phyloP scores from a whole-genome alignment of 2,888 invertebrate species.

The Tachystola acroxantha region DNA sequence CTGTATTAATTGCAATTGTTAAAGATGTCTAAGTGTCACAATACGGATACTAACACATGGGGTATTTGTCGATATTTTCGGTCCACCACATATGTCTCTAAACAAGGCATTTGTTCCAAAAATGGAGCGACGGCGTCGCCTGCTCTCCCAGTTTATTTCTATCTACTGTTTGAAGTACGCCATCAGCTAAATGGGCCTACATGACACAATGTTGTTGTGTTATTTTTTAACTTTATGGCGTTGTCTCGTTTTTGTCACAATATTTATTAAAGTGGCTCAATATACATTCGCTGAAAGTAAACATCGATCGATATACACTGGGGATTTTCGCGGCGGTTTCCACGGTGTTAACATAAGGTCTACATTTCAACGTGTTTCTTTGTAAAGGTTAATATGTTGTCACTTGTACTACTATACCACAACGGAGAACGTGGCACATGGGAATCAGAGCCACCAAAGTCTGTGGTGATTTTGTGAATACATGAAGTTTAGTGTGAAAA shows the following conservation, averaged over 20 bases:
- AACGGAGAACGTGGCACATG: no score
- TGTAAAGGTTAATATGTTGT: no score
- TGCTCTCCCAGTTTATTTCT: constrained; percentile 42
- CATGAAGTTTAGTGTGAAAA: background rate
- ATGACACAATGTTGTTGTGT: constrained; percentile 36
- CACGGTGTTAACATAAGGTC: no score
- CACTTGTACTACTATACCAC: no score
- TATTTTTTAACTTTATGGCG: constrained; percentile 31
- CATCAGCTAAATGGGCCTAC: constrained; percentile 42
- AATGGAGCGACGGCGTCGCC: constrained; percentile 27
- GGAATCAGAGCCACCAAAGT: no score
- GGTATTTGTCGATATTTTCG: constrained; percentile 32
- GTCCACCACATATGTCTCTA: constrained; percentile 25
- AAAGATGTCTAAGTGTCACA: constrained; percentile 28
- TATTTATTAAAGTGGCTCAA: background rate
- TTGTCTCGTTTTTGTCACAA: constrained; percentile 19
- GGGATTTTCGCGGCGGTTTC: no score
- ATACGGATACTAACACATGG: constrained; percentile 23
- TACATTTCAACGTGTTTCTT: no score
- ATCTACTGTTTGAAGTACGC: constrained; percentile 44
- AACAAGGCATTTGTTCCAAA: constrained; percentile 45
- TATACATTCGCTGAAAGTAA: background rate
- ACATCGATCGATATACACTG: no score
- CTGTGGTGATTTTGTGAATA: no score
- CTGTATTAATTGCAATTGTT: constrained; percentile 43